These are phyloP conservation scores for Abscondita cerata DNA, from an alignment of 2,888 invertebrate species.

Conservation along the genomic window DNA sequence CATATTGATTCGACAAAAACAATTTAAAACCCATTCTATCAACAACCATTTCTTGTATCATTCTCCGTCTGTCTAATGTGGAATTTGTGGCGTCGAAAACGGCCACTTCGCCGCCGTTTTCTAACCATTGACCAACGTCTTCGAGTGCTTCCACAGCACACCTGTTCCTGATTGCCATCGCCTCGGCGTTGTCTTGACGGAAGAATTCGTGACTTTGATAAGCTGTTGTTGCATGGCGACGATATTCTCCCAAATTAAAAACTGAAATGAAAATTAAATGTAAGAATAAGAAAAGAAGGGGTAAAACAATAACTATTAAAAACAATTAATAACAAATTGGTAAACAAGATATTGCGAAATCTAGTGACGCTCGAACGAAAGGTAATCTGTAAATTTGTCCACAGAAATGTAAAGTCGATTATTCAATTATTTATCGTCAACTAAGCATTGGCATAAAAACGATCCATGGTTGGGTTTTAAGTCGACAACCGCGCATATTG, in stretches of 20 bases:
- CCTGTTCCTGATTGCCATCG: constrained; percentile 93
- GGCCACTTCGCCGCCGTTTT: constrained; percentile 91
- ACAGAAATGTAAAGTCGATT: too few species aligned
- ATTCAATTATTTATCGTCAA: too few species aligned
- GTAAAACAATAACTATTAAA: too few species aligned
- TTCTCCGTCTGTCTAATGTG: constrained; percentile 84
- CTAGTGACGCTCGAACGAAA: too few species aligned
- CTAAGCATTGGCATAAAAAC: too few species aligned
- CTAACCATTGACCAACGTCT: constrained; percentile 91
- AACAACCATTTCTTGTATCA: constrained; percentile 89
- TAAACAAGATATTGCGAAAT: too few species aligned
- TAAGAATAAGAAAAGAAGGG: too few species aligned
- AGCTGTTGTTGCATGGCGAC: constrained; percentile 91
- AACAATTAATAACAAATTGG: too few species aligned
- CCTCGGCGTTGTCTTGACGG: constrained; percentile 92
- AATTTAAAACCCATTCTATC: constrained; percentile 92
- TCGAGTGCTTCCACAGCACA: constrained; percentile 94
- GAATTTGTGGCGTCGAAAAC: constrained; percentile 99
- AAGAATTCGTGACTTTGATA: constrained; percentile 98
- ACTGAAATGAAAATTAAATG: constrained; percentile 73
- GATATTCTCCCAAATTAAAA: constrained; percentile 98
- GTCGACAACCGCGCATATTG: too few species aligned
- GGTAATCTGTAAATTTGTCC: too few species aligned
- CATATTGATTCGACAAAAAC: constrained; percentile 99
- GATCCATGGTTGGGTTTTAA: too few species aligned